Base-by-base conservation (phyloP, 2,113 vertebrate species). In the Spizaetus ornatus region DNA sequence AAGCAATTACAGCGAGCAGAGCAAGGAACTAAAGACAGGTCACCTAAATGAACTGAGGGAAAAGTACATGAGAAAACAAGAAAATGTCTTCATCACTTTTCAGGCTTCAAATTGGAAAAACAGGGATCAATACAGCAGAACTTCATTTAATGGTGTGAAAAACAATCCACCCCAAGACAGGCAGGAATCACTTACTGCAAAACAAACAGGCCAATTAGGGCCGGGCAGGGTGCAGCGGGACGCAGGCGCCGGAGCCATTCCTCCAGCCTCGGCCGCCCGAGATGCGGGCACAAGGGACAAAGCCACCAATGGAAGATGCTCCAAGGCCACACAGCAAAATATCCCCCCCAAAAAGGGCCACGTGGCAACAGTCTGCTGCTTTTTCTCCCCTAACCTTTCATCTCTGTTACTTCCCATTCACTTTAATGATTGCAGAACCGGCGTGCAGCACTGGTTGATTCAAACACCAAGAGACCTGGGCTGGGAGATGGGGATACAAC, bases 121-220 rank as follows among this genome's bases (percentile, higher is more conserved):
- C 96, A 97, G 95, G 91, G 95, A 98, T 98, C 97, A 98, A 97
- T 98, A 97, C 95, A 73, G 90, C 94, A 96, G 97, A 97, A 98
- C 97, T 98, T 98, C 96, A 97, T 98, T 98, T 98, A 98, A 97
- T 97, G 97, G 97, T 97, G 96, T 97, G 97, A 97, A 96, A 97
- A 97, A 98, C 96, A 96, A 97, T 96, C 97, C 95, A 88, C 67
- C 96, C 90, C 82, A 19, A 97, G 96, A 97, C 93, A 91, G 96
- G 97, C 97, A 96, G 96, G 97, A 97, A 96, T 97, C 96, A 96
- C 97, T 97, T 96, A 96, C 43, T 84, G 93, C 93, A 86, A 97
- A 97, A 93, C 96, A 97, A 97, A 97, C 96, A 97, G 95, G 86
- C 63, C 97, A 97, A 97, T 98, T 98, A 97, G 92, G 82, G 71